Evolutionary conservation across 2,888 invertebrate species (phyloP).

Genomic region (Ectemnius lituratus): DNA sequence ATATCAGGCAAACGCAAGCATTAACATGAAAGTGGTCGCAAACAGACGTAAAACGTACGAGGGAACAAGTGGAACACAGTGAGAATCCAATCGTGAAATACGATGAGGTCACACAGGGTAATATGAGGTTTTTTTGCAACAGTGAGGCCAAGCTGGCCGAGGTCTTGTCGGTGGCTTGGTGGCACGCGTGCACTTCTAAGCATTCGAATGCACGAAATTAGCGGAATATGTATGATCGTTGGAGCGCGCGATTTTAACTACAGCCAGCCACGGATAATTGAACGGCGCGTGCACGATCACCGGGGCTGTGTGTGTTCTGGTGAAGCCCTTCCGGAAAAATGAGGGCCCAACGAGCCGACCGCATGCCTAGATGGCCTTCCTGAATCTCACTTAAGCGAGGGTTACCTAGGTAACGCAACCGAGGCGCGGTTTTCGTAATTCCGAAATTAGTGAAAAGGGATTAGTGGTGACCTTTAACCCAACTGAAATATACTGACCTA

Average conservation of each 20-base stretch:
- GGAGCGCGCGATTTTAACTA: conserved; percentile 1
- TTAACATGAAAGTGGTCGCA: too few species aligned
- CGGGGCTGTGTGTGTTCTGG: too few species aligned
- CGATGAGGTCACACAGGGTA: background rate
- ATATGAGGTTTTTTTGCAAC: background rate
- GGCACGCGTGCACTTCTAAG: too few species aligned
- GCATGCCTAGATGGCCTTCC: background rate
- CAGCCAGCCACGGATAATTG: conserved; percentile 6
- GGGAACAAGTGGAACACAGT: background rate
- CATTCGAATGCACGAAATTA: conserved; percentile 13
- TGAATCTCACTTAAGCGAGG: background rate
- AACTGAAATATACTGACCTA: too few species aligned
- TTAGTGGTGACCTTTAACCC: too few species aligned
- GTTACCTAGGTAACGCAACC: too few species aligned
- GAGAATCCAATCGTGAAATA: background rate
- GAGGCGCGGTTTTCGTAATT: too few species aligned
- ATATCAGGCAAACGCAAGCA: too few species aligned
- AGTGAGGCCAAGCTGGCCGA: conserved; percentile 13
- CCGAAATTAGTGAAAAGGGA: too few species aligned
- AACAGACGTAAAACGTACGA: too few species aligned
- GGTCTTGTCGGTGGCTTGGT: background rate
- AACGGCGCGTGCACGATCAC: background rate
- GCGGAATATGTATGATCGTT: conserved; percentile 5
- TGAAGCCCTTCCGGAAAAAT: too few species aligned
- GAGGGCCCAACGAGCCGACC: too few species aligned